phyloP scores from a whole-genome alignment of 1,140 invertebrate genomes.

The Caenorhabditis tropicalis region DNA sequence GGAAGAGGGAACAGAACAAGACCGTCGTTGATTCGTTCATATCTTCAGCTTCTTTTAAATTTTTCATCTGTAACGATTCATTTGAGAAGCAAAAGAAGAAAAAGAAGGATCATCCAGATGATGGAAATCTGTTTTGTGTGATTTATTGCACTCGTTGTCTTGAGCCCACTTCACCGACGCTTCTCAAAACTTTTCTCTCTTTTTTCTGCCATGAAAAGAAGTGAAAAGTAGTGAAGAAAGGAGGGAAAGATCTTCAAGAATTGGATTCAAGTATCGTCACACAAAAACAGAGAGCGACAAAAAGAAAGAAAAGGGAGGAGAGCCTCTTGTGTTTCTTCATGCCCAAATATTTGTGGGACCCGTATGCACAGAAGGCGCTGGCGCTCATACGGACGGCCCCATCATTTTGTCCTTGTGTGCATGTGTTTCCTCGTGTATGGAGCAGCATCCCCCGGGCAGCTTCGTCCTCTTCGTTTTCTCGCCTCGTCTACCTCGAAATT shows the following conservation, averaged over 20 bases:
- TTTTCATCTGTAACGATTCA: too few species aligned
- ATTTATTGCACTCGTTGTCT: not conserved
- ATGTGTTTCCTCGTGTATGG: slow-evolving; percentile 33
- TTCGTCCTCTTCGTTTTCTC: slow-evolving; percentile 35
- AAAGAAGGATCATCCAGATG: not conserved
- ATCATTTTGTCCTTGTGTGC: slow-evolving; percentile 38
- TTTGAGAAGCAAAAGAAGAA: too few species aligned
- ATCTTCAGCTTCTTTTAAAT: too few species aligned
- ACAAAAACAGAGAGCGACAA: slow-evolving; percentile 19
- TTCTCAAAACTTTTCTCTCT: slow-evolving; percentile 13
- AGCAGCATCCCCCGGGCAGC: slow-evolving; percentile 32
- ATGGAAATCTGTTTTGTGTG: not conserved
- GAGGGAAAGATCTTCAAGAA: slow-evolving; percentile 22
- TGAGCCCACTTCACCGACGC: slow-evolving; percentile 24
- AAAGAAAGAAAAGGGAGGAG: not conserved
- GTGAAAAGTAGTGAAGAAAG: slow-evolving; percentile 10
- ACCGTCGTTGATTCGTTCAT: too few species aligned
- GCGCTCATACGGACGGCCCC: slow-evolving; percentile 25
- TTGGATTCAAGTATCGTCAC: slow-evolving; percentile 38
- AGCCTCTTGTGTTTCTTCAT: slow-evolving; percentile 33
- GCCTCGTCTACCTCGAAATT: slow-evolving; percentile 43
- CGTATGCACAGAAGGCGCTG: slow-evolving; percentile 35
- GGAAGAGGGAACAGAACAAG: too few species aligned
- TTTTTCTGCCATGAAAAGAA: not conserved
- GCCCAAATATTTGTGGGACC: slow-evolving; percentile 38